Evolutionary conservation across 1,140 invertebrate genomes (phyloP).

Genomic region (Trichonephila clavata): DNA sequence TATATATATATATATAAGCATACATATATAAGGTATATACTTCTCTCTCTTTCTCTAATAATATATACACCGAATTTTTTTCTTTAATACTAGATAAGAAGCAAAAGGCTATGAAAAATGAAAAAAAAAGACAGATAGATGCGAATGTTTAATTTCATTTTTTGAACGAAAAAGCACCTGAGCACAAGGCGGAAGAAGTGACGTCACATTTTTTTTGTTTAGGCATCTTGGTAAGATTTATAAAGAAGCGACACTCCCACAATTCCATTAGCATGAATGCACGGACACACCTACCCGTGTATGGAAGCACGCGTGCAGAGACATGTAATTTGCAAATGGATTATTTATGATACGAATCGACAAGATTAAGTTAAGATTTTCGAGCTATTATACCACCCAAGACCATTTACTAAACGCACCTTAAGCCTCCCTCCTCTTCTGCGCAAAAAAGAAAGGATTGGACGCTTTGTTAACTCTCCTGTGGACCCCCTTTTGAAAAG

Average conservation of each 20-base stretch:
- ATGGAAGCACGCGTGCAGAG: conserved; percentile 26
- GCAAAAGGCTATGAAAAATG: not conserved
- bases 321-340: conserved; percentile 52
- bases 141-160: not conserved
- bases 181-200: conserved; percentile 1
- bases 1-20: too few relatives aligned
- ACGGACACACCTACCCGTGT: conserved; percentile 17
- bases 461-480: not conserved
- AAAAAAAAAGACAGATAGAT: not conserved
- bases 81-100: too few relatives aligned
- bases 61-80: too few relatives aligned
- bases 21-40: too few relatives aligned
- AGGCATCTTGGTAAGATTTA: conserved; percentile 8
- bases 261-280: conserved; percentile 35
- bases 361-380: conserved; percentile 42
- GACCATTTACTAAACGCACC: conserved; percentile 47
- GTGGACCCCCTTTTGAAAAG: not conserved
- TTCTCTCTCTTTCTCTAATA: too few relatives aligned
- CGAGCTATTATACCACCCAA: conserved; percentile 53
- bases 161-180: not conserved
- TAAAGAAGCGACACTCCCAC: conserved; percentile 40
- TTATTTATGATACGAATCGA: conserved; percentile 56
- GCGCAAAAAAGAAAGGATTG: not conserved
- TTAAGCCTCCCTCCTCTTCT: conserved; percentile 15
- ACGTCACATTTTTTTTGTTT: conserved; percentile 21